Evolutionary conservation across 2,888 invertebrate genomes (phyloP), one percentile per base, ranked within the genome.

Genomic region (Pyrochroa serraticornis): DNA sequence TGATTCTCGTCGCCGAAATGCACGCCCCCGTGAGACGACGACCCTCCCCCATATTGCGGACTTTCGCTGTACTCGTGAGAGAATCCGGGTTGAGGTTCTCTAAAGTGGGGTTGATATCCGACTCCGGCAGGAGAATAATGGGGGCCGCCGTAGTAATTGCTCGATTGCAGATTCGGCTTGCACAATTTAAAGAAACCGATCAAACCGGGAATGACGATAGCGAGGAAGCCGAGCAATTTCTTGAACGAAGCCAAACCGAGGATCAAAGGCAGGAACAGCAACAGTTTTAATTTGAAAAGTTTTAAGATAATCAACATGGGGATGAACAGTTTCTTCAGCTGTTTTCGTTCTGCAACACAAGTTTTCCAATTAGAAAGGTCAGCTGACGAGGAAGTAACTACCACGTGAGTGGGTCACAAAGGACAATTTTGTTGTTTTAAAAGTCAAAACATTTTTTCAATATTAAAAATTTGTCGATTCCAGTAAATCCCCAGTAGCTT

Each of bases 161-260:
- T 75, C 1, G 77, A 77, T 49, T 66, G 64, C 7, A 85, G 73
- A 67, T 86, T 83, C 0, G 91, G 91, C 68, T 90, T 91, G 82
- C 91, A 93, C 68, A 93, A 83, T 75, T 92, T 92, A 78, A 92
- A 91, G 81, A 91, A 93, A 31, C 90, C 93, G 70, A 93, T 92
- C 0, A 92, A 80, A 63, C 92, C 90, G 50, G 93, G 93, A 60
- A 93, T 81, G 35, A 92, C 84, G 31, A 93, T 85, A 7, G 92
- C 92, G 72, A 91, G 82, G 77, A 93, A 87, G 38, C 91, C 91
- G 0, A 93, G 83, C 77, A 93, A 84, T 73, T 93, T 93, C 80
- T 93, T 92, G 74, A 93, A 90, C 45, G 93, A 92, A 30, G 88
- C 92, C 64, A 93, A 82, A 1, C 93, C 93, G 42, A 93, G 82